A percentile compares a stretch with the other conserved stretches of the same genome.
Conservation (phyloP, 2,797 vertebrate species). For the Caiman crocodilus region DNA sequence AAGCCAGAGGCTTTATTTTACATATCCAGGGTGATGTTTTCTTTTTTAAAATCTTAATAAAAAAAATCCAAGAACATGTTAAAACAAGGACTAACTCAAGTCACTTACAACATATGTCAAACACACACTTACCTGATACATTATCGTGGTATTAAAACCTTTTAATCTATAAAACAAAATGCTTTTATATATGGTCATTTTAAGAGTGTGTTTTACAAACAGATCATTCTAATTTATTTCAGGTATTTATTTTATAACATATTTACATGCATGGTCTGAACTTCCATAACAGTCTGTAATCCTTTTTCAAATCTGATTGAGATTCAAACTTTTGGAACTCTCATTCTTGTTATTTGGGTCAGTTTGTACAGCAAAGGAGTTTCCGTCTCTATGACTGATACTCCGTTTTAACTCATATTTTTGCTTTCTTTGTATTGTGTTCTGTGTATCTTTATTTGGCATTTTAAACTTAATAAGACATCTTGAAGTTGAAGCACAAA, state of each 20-base stretch:
- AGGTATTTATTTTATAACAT: no score
- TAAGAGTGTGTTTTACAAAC: no score
- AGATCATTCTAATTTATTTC: no score
- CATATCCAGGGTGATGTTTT: background rate
- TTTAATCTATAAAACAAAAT: background rate
- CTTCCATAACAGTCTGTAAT: background rate
- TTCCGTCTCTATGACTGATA: background rate
- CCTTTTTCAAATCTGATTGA: background rate
- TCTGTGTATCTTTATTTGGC: constrained; percentile 37
- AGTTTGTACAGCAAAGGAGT: background rate
- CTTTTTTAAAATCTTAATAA: no score
- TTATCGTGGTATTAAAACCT: background rate
- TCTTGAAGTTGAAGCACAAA: constrained; percentile 33
- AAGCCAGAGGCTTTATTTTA: background rate
- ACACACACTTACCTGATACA: background rate
- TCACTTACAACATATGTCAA: no score
- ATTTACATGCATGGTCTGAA: no score
- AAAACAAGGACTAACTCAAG: no score
- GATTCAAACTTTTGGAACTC: background rate
- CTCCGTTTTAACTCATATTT: background rate
- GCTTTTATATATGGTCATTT: background rate
- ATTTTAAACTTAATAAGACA: background rate
- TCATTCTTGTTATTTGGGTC: background rate
- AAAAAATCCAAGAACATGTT: no score
- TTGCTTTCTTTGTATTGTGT: background rate